phyloP scores from a whole-genome alignment of 2,888 invertebrate species.

The Bugula neritina region DNA sequence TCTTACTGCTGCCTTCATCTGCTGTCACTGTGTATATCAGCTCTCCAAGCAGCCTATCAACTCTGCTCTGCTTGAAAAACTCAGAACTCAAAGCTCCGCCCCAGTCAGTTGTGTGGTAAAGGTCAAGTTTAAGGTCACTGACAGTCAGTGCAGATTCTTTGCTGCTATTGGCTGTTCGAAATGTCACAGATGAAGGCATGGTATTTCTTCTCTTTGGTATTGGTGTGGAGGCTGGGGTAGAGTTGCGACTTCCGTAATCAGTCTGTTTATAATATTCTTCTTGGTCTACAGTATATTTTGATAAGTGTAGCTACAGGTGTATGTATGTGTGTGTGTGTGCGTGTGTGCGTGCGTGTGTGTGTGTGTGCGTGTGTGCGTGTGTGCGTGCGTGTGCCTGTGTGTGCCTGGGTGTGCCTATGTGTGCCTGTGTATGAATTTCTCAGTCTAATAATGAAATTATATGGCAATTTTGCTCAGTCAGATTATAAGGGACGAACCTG shows the following conservation, averaged over 20 bases:
- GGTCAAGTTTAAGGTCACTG: background rate
- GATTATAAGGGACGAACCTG: too few species aligned
- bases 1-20: background rate
- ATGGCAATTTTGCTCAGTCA: too few species aligned
- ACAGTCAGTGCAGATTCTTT: background rate
- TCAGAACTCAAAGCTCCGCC: background rate
- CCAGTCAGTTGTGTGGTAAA: conserved; percentile 18
- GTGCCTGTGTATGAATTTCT: too few species aligned
- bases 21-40: background rate
- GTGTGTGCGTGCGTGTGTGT: too few species aligned
- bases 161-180: background rate
- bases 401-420: too few species aligned
- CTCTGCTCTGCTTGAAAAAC: background rate
- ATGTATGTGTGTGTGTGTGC: too few species aligned
- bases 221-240: conserved; percentile 1
- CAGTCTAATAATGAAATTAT: too few species aligned
- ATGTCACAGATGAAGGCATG: conserved; percentile 9
- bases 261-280: background rate
- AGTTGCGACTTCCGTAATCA: background rate
- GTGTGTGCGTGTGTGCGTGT: too few species aligned
- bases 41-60: conserved; percentile 9
- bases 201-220: conserved; percentile 6
- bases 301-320: too few species aligned
- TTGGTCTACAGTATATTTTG: background rate
- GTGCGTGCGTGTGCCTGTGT: too few species aligned